A percentile compares a stretch with the other conserved stretches of the same genome.
These are phyloP conservation scores for Megalops cyprinoides DNA, from an alignment of 2,797 vertebrate genomes.

Conservation along the genomic window DNA sequence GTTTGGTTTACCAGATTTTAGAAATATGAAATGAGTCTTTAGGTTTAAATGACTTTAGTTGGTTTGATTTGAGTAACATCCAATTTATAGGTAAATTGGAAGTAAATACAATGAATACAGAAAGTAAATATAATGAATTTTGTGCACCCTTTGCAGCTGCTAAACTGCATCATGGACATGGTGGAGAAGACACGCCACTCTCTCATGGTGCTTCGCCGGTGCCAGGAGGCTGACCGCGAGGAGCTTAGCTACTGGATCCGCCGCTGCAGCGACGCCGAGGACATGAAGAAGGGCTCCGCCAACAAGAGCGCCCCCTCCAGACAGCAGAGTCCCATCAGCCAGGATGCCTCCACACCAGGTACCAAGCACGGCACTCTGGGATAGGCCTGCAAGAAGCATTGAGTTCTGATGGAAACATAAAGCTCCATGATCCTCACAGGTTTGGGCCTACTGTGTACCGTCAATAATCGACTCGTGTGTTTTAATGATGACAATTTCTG, in stretches of 20 bases:
- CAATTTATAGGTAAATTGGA: too few species aligned
- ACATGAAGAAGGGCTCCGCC: conserved; percentile 88
- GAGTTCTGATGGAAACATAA: too few species aligned
- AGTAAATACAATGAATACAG: neutral
- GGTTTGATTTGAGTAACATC: too few species aligned
- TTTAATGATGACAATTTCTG: too few species aligned
- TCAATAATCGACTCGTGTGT: too few species aligned
- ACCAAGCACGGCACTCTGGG: conserved; percentile 19
- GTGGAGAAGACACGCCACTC: conserved; percentile 83
- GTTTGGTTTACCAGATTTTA: neutral
- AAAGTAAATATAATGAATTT: neutral
- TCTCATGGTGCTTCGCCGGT: conserved; percentile 80
- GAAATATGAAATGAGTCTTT: too few species aligned
- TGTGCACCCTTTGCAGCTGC: conserved; percentile 59
- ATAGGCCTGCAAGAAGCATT: neutral
- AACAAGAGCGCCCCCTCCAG: conserved; percentile 85
- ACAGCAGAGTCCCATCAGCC: conserved; percentile 90
- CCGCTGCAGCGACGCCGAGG: conserved; percentile 92
- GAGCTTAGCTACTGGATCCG: conserved; percentile 90
- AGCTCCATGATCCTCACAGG: too few species aligned
- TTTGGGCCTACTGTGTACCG: too few species aligned
- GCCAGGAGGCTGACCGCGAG: conserved; percentile 82
- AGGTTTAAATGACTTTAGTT: too few species aligned
- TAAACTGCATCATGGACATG: conserved; percentile 87
- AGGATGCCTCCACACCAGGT: conserved; percentile 89